phyloP scores from a whole-genome alignment of 2,888 invertebrate genomes.

The Machimus atricapillus region DNA sequence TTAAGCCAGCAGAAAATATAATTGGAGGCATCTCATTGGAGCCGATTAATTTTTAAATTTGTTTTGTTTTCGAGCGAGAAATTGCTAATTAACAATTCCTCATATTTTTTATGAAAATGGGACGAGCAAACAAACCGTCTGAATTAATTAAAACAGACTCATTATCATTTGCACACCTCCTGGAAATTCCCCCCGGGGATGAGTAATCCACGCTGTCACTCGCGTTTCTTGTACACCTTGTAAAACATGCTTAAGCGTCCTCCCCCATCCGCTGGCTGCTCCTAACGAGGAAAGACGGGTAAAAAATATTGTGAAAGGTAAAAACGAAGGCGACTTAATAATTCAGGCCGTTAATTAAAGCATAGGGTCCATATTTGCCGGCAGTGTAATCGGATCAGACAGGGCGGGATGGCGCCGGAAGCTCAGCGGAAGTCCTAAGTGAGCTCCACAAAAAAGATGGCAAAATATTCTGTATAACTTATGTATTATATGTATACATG shows the following conservation, averaged over 20 bases:
- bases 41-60: not conserved
- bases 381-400: conserved; percentile 18
- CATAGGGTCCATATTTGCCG: not conserved
- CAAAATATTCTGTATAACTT: no score
- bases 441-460: not conserved
- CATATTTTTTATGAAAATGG: not conserved
- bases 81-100: not conserved
- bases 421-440: not conserved
- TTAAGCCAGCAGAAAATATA: not conserved
- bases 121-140: not conserved
- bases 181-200: not conserved
- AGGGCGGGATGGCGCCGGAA: not conserved
- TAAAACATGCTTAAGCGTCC: not conserved
- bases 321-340: conserved; percentile 12
- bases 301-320: not conserved
- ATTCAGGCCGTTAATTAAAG: conserved; percentile 30
- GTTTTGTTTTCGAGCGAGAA: not conserved
- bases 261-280: not conserved
- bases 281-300: not conserved
- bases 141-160: not conserved
- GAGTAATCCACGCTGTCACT: not conserved
- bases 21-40: not conserved
- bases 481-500: not conserved
- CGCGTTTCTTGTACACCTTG: not conserved
- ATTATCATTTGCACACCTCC: not conserved